A percentile compares a stretch with the other conserved stretches of the same genome.
Evolutionary conservation across 92 coral and sea anemone species (phyloP).

Genomic region (Siderastrea radians): DNA sequence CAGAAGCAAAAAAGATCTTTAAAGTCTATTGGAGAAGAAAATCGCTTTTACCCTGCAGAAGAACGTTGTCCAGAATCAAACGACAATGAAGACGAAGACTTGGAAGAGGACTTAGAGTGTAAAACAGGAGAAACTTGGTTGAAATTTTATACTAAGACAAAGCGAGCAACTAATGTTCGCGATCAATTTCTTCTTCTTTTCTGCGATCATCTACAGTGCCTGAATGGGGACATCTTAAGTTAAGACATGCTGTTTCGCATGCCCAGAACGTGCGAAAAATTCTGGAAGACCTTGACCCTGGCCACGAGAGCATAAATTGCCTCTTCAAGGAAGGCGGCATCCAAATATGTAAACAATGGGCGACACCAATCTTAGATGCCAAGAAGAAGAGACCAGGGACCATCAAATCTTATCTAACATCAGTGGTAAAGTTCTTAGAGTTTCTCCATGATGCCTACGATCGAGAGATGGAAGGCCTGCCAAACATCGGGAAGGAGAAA

Average conservation of each 20-base stretch:
- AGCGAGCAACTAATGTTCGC: constrained; percentile 6
- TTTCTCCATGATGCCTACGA: neutral
- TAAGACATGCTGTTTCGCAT: neutral
- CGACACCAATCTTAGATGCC: constrained; percentile 21
- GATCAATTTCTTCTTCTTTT: neutral
- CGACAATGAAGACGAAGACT: no score
- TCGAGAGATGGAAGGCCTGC: neutral
- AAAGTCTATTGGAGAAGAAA: no score
- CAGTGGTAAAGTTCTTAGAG: constrained; percentile 26
- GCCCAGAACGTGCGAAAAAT: neutral
- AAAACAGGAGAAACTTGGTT: no score
- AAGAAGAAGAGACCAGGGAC: constrained; percentile 33
- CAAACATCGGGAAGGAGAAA: neutral
- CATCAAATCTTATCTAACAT: neutral
- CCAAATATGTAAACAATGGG: neutral
- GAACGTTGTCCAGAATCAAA: no score
- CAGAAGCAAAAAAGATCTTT: no score
- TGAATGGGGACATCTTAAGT: neutral
- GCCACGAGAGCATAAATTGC: constrained; percentile 13
- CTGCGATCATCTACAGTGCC: neutral
- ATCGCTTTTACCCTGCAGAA: no score
- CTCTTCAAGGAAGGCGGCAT: constrained; percentile 1
- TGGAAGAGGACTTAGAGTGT: no score
- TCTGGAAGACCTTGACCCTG: constrained; percentile 24
- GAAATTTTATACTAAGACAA: neutral